Base-by-base conservation (phyloP, 2,113 vertebrate species). In the Galbula dea region DNA sequence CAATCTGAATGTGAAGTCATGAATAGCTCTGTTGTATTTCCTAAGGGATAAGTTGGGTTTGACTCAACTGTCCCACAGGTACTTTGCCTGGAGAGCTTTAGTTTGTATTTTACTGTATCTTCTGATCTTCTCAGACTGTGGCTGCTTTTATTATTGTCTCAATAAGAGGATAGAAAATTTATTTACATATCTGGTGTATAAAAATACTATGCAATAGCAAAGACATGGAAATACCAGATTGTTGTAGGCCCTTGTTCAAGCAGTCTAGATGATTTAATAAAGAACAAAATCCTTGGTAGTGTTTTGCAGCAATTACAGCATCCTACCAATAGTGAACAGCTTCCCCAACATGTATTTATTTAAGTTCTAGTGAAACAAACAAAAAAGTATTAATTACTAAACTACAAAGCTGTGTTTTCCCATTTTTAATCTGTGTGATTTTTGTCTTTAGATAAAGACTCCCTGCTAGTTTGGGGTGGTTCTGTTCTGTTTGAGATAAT, bases 401-500 rank as follows among this genome's bases (percentile, higher is more conserved):
- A 75, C 58, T 71, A 66, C 3, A 54, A 55, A 78, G 73, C 55
- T 17, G 20, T 71, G 32, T 63, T 92, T 79, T 87, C 78, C 51
- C 52, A 51, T 71, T 59, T 90, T 78, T 91, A 65, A 72, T 90
- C 89, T 61, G 45, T 81, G 58, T 79, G 58, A 79, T 82, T 92
- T 92, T 83, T 83, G 57, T 18, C 87, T 85, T 61, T 61, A 76
- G 81, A 52, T 82, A 71, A 63, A 65, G 63, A 36, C 48, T 85
- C 67, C 55, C 67, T 82, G 63, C 46, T 89, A 66, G 23, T 85
- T 86, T 85, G 67, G 32, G 26, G 23, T 68, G 49, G 67, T 83
- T 88, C 59, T 83, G 48, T 92, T 95, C 37, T 88, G 77, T 71
- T 76, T 69, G 76, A 86, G 88, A 73, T 92, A 89, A 78, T 75